Evolutionary conservation across 2,888 invertebrate genomes (phyloP).

Genomic region (Drosophila mimica): DNA sequence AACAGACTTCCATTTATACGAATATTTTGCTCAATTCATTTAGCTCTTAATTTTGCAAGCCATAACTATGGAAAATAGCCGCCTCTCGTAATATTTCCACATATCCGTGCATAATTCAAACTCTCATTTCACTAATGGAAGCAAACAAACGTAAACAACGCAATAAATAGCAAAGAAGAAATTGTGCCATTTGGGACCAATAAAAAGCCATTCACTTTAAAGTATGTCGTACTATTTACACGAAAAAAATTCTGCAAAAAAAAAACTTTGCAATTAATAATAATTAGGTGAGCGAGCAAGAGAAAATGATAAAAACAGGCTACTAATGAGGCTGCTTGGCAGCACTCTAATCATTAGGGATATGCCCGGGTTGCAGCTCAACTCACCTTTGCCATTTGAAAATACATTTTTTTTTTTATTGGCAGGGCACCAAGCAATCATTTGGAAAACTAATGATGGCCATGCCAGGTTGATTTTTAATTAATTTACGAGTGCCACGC

Average conservation of each 20-base stretch:
- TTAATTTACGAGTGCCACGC: conserved; percentile 59
- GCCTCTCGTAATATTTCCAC: conserved; percentile 4
- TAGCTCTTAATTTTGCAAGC: not conserved
- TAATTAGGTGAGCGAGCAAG: conserved; percentile 11
- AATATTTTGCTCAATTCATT: not conserved
- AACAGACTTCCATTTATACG: not conserved
- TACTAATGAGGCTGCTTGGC: conserved; percentile 44
- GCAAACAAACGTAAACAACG: conserved; percentile 22
- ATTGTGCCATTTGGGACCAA: not conserved
- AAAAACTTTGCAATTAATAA: conserved; percentile 42
- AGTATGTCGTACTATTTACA: not conserved
- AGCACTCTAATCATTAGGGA: conserved; percentile 38
- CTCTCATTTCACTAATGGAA: conserved; percentile 56
- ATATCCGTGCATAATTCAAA: conserved; percentile 12
- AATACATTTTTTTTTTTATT: conserved; percentile 34
- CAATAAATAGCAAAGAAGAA: conserved; percentile 2
- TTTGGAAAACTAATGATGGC: conserved; percentile 22
- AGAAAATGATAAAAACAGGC: not conserved
- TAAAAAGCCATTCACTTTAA: conserved; percentile 9
- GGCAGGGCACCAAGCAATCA: conserved; percentile 41
- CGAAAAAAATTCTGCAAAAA: not conserved
- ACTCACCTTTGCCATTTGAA: conserved; percentile 42
- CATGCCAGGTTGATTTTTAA: conserved; percentile 47
- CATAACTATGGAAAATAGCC: conserved; percentile 8
- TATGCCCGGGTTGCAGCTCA: conserved; percentile 9